Evolutionary conservation across 1,140 invertebrate species (phyloP).

Genomic region (Ladona fulva): DNA sequence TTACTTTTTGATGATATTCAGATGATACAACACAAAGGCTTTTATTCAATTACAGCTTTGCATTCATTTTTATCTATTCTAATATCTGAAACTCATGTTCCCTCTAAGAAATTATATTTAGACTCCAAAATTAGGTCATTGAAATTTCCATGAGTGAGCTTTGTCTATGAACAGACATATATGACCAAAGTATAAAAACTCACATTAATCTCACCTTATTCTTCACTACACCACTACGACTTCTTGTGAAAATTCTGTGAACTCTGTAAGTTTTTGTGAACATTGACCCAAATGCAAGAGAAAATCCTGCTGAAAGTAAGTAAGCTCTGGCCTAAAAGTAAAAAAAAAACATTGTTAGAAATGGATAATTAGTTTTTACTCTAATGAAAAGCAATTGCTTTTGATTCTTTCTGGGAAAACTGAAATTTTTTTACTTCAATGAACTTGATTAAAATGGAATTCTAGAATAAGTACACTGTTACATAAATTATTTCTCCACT

Average conservation of each 20-base stretch:
- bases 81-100: too few relatives aligned
- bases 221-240: constrained; percentile 52
- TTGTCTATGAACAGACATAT: background rate
- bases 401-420: background rate
- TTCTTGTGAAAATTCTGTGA: constrained; percentile 71
- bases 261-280: constrained; percentile 84
- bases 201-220: constrained; percentile 43
- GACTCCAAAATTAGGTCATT: constrained; percentile 80
- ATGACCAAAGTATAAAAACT: background rate
- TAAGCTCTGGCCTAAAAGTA: constrained; percentile 68
- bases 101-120: too few relatives aligned
- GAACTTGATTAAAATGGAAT: too few relatives aligned
- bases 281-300: constrained; percentile 80
- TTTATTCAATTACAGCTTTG: too few relatives aligned
- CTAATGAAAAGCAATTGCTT: background rate
- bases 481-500: too few relatives aligned
- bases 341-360: too few relatives aligned
- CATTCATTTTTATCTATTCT: too few relatives aligned
- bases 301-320: constrained; percentile 77
- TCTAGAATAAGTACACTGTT: too few relatives aligned
- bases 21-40: too few relatives aligned
- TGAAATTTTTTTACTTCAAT: too few relatives aligned
- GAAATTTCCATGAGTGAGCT: too few relatives aligned
- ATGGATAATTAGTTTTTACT: background rate
- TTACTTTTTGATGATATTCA: too few relatives aligned